Evolutionary conservation across 2,113 vertebrate genomes (phyloP).

Genomic region (Phyllopteryx taeniolatus): DNA sequence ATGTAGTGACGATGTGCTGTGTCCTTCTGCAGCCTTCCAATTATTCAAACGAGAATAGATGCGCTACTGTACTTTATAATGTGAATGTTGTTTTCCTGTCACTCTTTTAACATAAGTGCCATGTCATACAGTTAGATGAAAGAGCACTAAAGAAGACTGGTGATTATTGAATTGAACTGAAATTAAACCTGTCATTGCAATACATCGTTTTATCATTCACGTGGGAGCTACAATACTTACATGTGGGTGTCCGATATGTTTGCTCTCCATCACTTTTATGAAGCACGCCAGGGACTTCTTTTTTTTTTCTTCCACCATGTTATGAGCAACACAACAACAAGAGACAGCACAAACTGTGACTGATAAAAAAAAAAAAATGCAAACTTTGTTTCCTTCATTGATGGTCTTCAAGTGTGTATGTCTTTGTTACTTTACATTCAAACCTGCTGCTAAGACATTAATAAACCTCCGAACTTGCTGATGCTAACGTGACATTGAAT

Average conservation of each 20-base stretch:
- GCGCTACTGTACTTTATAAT: slow-evolving; percentile 22
- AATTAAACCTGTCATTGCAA: slow-evolving; percentile 37
- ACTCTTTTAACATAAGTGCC: slow-evolving; percentile 60
- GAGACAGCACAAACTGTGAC: slow-evolving; percentile 54
- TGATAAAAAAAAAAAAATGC: slow-evolving; percentile 55
- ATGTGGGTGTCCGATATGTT: slow-evolving; percentile 56
- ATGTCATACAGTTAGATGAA: slow-evolving; percentile 54
- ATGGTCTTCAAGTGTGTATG: slow-evolving; percentile 65
- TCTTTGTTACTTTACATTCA: slow-evolving; percentile 67
- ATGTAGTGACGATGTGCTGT: slow-evolving; percentile 28
- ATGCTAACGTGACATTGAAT: slow-evolving; percentile 60
- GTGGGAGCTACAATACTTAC: slow-evolving; percentile 54
- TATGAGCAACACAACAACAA: slow-evolving; percentile 37
- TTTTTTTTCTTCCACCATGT: slow-evolving; percentile 38
- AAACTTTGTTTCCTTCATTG: slow-evolving; percentile 60
- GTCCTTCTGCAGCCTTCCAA: slow-evolving; percentile 26
- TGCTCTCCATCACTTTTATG: slow-evolving; percentile 55
- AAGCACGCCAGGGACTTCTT: slow-evolving; percentile 28
- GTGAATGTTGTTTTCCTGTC: slow-evolving; percentile 47
- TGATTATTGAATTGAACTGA: slow-evolving; percentile 19
- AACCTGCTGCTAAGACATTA: slow-evolving; percentile 73
- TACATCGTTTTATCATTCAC: slow-evolving; percentile 44
- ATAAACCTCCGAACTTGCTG: slow-evolving; percentile 71
- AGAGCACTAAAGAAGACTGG: slow-evolving; percentile 2
- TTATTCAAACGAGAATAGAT: slow-evolving; percentile 14